A percentile compares a stretch with the other conserved stretches of the same genome.
Conservation (phyloP, 2,113 vertebrate species). For the Sialia sialis region DNA sequence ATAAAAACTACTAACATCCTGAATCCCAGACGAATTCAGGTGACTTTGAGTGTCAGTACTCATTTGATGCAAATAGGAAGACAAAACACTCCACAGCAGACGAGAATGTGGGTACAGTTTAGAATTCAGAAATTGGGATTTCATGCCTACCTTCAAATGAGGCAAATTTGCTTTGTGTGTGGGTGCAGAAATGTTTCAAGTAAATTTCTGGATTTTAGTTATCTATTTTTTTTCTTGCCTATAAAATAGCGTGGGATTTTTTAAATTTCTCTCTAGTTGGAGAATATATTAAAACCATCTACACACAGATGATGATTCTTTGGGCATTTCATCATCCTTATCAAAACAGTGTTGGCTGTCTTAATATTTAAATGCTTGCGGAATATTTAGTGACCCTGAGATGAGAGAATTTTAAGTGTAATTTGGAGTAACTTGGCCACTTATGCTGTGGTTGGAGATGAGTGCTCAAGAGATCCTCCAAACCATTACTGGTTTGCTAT, state of each 20-base stretch:
- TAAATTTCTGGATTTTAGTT: not conserved
- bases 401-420: not conserved
- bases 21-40: not conserved
- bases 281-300: not conserved
- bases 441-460: not conserved
- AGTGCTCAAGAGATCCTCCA: not conserved
- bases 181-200: accelerated
- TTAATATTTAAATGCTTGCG: not conserved
- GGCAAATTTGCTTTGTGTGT: not conserved
- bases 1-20: too few relatives aligned
- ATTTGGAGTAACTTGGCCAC: not conserved
- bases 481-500: not conserved
- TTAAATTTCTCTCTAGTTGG: accelerated
- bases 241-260: accelerated
- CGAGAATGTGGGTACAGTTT: not conserved
- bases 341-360: not conserved
- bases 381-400: not conserved
- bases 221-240: not conserved
- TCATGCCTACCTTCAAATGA: not conserved
- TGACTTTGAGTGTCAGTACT: not conserved
- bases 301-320: not conserved
- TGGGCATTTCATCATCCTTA: not conserved
- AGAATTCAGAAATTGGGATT: not conserved
- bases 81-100: not conserved
- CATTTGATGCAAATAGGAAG: not conserved